phyloP scores from a whole-genome alignment of 53 echinoderm and acorn worm genomes.

The Arbacia lixula region DNA sequence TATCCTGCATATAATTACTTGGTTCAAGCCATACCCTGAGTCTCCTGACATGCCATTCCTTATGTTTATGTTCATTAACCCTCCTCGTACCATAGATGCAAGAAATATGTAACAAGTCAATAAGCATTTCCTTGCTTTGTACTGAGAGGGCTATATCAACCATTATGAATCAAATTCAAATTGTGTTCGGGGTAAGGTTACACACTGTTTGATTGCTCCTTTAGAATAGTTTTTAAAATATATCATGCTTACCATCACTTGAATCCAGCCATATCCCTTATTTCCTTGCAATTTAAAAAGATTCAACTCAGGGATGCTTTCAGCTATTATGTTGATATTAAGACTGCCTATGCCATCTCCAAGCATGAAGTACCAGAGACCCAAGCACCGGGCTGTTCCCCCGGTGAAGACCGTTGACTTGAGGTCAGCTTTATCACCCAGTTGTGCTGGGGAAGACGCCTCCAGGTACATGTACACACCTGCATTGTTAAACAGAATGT shows the following conservation, averaged over 20 bases:
- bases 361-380: slow-evolving; percentile 87
- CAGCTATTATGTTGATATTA: neutral
- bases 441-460: no score
- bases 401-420: slow-evolving; percentile 29
- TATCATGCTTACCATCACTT: neutral
- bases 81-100: no score
- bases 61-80: no score
- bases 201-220: neutral
- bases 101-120: no score
- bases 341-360: slow-evolving; percentile 5
- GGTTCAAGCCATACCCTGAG: no score
- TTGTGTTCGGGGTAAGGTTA: no score
- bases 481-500: neutral
- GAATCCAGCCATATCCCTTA: slow-evolving; percentile 6
- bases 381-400: slow-evolving; percentile 63
- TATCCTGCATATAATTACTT: no score
- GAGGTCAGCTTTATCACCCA: neutral
- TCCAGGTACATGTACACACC: slow-evolving; percentile 10
- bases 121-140: no score
- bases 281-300: neutral
- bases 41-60: no score
- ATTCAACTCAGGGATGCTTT: neutral
- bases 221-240: neutral
- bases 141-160: no score
- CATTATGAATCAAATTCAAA: no score